Percentiles rank a stretch among this genome's conserved stretches.
These are phyloP conservation scores for Eulemur coronatus DNA, from an alignment of 2,797 vertebrate species.

Conservation along the genomic window DNA sequence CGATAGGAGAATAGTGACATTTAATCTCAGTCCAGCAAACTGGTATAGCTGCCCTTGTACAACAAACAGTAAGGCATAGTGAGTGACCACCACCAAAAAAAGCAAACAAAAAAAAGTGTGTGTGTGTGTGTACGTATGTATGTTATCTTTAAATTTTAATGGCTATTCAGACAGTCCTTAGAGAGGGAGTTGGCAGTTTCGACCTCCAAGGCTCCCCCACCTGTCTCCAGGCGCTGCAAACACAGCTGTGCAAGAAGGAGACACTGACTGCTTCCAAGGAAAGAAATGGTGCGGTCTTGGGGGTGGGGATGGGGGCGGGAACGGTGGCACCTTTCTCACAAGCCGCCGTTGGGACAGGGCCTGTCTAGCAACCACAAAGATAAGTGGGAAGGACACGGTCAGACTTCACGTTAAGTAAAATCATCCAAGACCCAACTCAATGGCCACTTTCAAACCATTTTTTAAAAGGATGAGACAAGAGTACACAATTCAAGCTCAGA, in stretches of 20 bases:
- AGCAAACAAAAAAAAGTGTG: background rate
- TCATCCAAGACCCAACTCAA: conserved; percentile 2
- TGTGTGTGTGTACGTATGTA: background rate
- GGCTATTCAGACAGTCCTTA: conserved; percentile 58
- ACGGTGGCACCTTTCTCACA: conserved; percentile 20
- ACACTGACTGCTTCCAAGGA: conserved; percentile 77
- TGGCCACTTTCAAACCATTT: background rate
- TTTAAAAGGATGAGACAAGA: background rate
- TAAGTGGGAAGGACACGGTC: background rate
- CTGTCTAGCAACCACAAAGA: conserved; percentile 51
- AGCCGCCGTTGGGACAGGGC: conserved; percentile 28
- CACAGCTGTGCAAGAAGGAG: conserved; percentile 68
- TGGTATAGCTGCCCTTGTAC: background rate
- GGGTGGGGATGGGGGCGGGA: too few species aligned
- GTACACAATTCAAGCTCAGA: background rate
- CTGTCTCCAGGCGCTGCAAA: conserved; percentile 71
- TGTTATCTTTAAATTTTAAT: conserved; percentile 58
- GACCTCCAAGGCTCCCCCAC: conserved; percentile 64
- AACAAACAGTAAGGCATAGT: background rate
- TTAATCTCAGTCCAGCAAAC: background rate
- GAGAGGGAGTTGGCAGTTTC: conserved; percentile 64
- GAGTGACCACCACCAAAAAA: conserved; percentile 3
- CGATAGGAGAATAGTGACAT: background rate
- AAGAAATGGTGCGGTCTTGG: conserved; percentile 43
- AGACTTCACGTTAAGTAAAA: conserved; percentile 29